These are phyloP conservation scores for Jacana jacana DNA, from an alignment of 2,113 vertebrate species.

Conservation along the genomic window DNA sequence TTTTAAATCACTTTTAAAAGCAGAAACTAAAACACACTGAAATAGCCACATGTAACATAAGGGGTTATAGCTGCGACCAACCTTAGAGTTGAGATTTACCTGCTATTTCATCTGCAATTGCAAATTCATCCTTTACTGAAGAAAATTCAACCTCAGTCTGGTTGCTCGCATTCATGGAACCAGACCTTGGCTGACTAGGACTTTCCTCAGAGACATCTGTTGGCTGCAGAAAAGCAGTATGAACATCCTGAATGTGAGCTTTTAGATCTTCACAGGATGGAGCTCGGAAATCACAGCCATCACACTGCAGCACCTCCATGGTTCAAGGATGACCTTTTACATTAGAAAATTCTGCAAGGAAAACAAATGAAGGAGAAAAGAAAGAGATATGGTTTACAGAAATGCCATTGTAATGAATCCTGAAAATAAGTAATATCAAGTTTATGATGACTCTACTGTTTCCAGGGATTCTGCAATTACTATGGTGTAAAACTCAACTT, in stretches of 20 bases:
- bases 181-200: slow-evolving; percentile 73
- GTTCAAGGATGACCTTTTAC: slow-evolving; percentile 82
- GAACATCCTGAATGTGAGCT: slow-evolving; percentile 96
- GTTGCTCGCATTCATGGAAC: slow-evolving; percentile 81
- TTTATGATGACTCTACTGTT: not conserved
- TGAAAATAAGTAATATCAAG: not conserved
- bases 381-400: not conserved
- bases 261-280: slow-evolving; percentile 96
- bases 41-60: not conserved
- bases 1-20: not conserved
- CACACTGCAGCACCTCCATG: slow-evolving; percentile 98
- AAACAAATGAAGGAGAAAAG: not conserved
- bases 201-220: slow-evolving; percentile 88
- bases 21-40: not conserved
- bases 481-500: accelerated
- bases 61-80: not conserved
- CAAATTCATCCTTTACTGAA: slow-evolving; percentile 86
- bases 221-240: slow-evolving; percentile 95
- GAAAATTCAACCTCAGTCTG: slow-evolving; percentile 87
- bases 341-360: slow-evolving; percentile 86
- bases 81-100: slow-evolving; percentile 73
- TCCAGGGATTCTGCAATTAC: not conserved
- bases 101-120: slow-evolving; percentile 83
- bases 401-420: not conserved
- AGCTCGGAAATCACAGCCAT: slow-evolving; percentile 97